Conservation (phyloP, 2,888 invertebrate species). For the Thymelicus acteon region DNA sequence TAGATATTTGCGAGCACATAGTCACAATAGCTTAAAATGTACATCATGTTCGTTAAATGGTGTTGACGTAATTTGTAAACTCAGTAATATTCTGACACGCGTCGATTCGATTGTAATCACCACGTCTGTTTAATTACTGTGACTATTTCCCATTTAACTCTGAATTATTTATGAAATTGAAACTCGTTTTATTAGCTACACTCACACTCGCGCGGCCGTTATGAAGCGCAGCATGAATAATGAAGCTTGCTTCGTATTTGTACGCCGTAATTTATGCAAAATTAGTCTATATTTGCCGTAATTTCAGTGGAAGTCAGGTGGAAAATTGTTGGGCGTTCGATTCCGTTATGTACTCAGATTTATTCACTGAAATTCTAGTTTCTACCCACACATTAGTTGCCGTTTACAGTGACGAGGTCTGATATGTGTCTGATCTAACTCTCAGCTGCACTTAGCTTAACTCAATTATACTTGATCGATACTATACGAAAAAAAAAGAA, state of each 20-base stretch:
- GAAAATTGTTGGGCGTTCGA: constrained; percentile 27
- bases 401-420: neutral
- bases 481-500: too few species aligned
- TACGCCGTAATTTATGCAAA: constrained; percentile 37
- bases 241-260: constrained; percentile 32
- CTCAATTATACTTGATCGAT: too few species aligned
- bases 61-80: constrained; percentile 3
- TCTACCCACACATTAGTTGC: neutral
- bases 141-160: constrained; percentile 47
- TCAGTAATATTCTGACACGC: constrained; percentile 15
- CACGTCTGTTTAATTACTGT: constrained; percentile 42
- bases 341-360: constrained; percentile 4
- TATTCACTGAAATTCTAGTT: neutral
- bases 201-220: constrained; percentile 40
- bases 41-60: neutral
- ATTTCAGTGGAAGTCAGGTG: constrained; percentile 10
- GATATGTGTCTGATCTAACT: too few species aligned
- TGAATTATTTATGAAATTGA: constrained; percentile 55
- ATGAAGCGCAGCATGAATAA: constrained; percentile 55
- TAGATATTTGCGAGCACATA: neutral
- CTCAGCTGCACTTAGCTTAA: too few species aligned
- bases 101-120: constrained; percentile 40
- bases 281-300: constrained; percentile 32
- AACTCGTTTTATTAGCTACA: constrained; percentile 52
- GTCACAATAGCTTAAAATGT: neutral